Percentiles rank a stretch among this genome's conserved stretches.
Conservation (phyloP, 2,888 invertebrate genomes). For the Chrysina gloriosa region DNA sequence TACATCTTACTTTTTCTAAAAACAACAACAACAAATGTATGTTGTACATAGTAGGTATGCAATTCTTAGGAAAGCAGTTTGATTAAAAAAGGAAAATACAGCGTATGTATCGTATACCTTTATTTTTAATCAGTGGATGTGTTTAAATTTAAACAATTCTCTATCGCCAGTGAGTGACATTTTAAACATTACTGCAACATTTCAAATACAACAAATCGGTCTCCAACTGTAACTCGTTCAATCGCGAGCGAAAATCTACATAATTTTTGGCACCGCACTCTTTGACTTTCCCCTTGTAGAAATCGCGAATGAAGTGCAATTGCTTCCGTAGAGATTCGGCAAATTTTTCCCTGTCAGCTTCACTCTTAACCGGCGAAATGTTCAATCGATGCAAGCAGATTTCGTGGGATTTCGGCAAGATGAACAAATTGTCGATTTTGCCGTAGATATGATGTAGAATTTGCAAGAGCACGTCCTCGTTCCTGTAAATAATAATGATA, state of each 20-base stretch:
- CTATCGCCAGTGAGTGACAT: no score
- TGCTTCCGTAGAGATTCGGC: constrained; percentile 48
- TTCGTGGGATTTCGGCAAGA: constrained; percentile 50
- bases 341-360: constrained; percentile 44
- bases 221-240: constrained; percentile 51
- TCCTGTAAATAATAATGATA: constrained; percentile 60
- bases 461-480: constrained; percentile 60
- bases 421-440: constrained; percentile 59
- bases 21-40: no score
- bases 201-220: constrained; percentile 48
- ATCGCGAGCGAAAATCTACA: constrained; percentile 46
- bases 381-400: constrained; percentile 18
- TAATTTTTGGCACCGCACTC: constrained; percentile 37
- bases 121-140: no score
- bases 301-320: constrained; percentile 48
- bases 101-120: no score
- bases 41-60: no score
- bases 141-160: no score
- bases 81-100: no score
- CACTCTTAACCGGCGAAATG: constrained; percentile 6
- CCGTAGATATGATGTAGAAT: constrained; percentile 65
- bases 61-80: no score
- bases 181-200: constrained; percentile 11
- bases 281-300: constrained; percentile 32
- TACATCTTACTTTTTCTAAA: no score